Base-by-base conservation (phyloP, 2,113 vertebrate species). In the Pogonocichla stellata region DNA sequence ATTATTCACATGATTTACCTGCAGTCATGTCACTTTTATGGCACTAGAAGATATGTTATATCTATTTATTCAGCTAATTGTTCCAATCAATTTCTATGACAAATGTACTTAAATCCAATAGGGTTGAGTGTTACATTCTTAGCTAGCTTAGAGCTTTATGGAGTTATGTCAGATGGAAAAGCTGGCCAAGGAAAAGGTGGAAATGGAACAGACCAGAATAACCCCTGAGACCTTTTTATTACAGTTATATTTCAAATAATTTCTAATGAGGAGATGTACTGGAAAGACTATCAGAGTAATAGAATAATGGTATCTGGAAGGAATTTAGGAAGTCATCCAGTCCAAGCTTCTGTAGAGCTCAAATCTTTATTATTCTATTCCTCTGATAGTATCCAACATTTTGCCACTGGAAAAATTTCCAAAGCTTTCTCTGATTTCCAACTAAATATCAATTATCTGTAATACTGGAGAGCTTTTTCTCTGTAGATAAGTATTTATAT, bases 1-100 rank as follows among this genome's bases (percentile, higher is more conserved):
- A 90, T 96, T 94, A 94, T 70, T 91, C 20, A 25, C 62, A 88
- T 94, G 92, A 92, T 94, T 95, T 95, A 95, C 92, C 81, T 96
- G 67, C 90, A 86, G 72, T 83, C 71, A 42, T 61, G 82, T 54
- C 36, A 92, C 16, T 91, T 94, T 94, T 93, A 92, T 83, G 81
- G 64, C 71, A 40, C 70, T 82, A 77, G 58, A 85, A 90, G 81
- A 88, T 78, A 86, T 86, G 80, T 24, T 79, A 22, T 77, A 79
- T 94, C 87, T 94, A 62, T 93, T 94, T 94, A 80, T 93, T 91
- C 74, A 77, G 79, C 65, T 88, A 82, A 95, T 73, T 77, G 40
- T 91, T 64, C 50, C 66, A 95, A 29, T 88, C 81, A 90, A 64
- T 93, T 96, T 94, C 69, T 64, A 10, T 88, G 71, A 90, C 33